Conservation (phyloP, 2,888 invertebrate genomes). For the Lacanobia wlatinum region DNA sequence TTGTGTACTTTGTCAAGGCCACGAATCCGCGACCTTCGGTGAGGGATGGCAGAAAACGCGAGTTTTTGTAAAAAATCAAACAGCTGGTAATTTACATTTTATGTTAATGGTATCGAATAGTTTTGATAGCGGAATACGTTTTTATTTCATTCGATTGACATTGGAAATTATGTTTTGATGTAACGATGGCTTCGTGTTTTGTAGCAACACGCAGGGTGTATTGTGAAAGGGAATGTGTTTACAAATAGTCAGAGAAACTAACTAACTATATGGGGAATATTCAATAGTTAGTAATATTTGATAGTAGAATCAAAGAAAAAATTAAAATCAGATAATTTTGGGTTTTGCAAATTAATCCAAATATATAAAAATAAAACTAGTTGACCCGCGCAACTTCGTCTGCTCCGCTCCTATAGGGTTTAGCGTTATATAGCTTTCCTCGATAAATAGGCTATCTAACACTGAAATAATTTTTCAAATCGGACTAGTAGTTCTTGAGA, state of each 20-base stretch:
- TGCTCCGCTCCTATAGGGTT: too few species aligned
- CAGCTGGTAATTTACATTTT: constrained; percentile 38
- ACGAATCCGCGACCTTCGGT: constrained; percentile 14
- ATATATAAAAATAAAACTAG: too few species aligned
- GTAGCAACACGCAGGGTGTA: constrained; percentile 5
- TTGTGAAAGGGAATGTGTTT: constrained; percentile 6
- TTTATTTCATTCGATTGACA: constrained; percentile 44
- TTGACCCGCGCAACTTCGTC: too few species aligned
- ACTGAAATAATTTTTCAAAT: too few species aligned
- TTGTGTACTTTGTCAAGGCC: constrained; percentile 50
- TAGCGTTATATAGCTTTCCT: too few species aligned
- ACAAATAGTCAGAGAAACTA: neutral
- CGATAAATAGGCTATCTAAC: too few species aligned
- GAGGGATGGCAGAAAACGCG: constrained; percentile 10
- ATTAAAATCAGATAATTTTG: too few species aligned
- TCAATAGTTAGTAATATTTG: too few species aligned
- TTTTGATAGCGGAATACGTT: constrained; percentile 36
- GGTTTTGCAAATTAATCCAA: too few species aligned
- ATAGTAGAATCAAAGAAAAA: too few species aligned
- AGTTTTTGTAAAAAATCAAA: constrained; percentile 43
- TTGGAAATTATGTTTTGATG: constrained; percentile 44
- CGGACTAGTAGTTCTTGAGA: too few species aligned
- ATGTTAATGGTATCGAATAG: constrained; percentile 48
- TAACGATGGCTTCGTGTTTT: constrained; percentile 19
- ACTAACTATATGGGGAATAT: too few species aligned